A percentile compares a stretch with the other conserved stretches of the same genome.
Conservation (phyloP, 2,888 invertebrate genomes). For the Agrypnus murinus region DNA sequence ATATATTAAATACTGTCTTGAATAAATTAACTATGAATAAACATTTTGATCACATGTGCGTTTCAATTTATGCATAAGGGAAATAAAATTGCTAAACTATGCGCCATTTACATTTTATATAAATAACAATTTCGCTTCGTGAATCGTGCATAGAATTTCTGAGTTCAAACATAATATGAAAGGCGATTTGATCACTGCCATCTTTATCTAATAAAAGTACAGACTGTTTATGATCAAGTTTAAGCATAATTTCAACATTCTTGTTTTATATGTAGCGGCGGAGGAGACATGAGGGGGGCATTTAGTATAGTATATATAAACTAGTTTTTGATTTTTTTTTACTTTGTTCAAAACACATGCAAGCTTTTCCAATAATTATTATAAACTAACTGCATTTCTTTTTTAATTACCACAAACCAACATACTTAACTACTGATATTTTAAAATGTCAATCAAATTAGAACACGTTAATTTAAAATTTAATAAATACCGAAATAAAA, state of each 20-base stretch:
- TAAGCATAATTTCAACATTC: constrained; percentile 49
- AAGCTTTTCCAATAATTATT: constrained; percentile 30
- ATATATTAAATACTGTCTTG: constrained; percentile 27
- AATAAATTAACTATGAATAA: constrained; percentile 36
- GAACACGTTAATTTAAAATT: constrained; percentile 39
- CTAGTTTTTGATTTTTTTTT: constrained; percentile 36
- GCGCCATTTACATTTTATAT: constrained; percentile 50
- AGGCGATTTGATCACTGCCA: constrained; percentile 48
- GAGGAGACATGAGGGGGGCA: constrained; percentile 16
- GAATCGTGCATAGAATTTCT: constrained; percentile 51
- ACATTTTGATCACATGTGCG: constrained; percentile 44
- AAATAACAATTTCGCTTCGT: constrained; percentile 51
- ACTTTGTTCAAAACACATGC: constrained; percentile 8
- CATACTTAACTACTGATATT: constrained; percentile 28
- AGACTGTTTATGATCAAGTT: constrained; percentile 48
- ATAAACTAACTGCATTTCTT: constrained; percentile 16
- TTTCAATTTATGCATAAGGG: constrained; percentile 40
- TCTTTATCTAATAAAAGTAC: constrained; percentile 50
- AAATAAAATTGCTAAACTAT: constrained; percentile 46
- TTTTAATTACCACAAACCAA: constrained; percentile 32
- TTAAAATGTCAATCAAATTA: constrained; percentile 34
- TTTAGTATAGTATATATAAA: too few species aligned
- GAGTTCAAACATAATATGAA: constrained; percentile 45
- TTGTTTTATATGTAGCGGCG: constrained; percentile 10
- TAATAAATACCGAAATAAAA: constrained; percentile 33